phyloP scores from a whole-genome alignment of 1,140 invertebrate genomes.

The Bradysia coprophila region DNA sequence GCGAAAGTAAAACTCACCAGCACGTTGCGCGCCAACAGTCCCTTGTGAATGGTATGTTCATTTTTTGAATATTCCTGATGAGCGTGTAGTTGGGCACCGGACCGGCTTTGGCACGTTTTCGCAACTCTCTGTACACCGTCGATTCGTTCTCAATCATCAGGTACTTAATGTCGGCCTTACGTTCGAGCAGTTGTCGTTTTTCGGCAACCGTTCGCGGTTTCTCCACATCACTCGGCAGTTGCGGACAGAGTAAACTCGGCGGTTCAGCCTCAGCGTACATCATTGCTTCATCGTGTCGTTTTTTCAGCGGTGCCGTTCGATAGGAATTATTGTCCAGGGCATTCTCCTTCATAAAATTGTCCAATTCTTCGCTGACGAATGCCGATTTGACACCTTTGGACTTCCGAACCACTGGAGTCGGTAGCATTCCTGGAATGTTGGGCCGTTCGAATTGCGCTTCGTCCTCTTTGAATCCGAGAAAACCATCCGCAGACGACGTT shows the following conservation, averaged over 20 bases:
- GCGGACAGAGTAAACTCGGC: constrained; percentile 16
- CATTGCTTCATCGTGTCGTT: constrained; percentile 13
- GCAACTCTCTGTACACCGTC: constrained; percentile 16
- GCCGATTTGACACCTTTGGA: constrained; percentile 11
- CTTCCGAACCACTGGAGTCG: constrained; percentile 16
- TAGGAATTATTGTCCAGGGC: constrained; percentile 3
- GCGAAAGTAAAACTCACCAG: no score
- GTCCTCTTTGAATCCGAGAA: constrained; percentile 19
- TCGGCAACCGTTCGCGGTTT: constrained; percentile 18
- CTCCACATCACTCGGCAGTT: constrained; percentile 15
- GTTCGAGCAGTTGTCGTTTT: constrained; percentile 14
- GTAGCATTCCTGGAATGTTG: constrained; percentile 15
- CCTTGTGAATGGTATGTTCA: constrained; percentile 15
- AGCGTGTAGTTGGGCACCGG: constrained; percentile 11
- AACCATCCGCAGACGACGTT: constrained; percentile 6
- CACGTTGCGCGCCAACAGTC: constrained; percentile 21
- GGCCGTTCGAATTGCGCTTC: constrained; percentile 7
- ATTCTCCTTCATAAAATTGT: constrained; percentile 17
- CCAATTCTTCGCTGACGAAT: constrained; percentile 16
- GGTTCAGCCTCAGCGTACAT: constrained; percentile 13
- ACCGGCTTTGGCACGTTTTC: constrained; percentile 13
- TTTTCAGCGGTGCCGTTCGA: background rate
- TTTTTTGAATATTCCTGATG: constrained; percentile 4
- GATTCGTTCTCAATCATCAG: constrained; percentile 21
- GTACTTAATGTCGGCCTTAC: constrained; percentile 15